Conservation (phyloP, 1,140 invertebrate species). For the Drosophila sulfurigaster region DNA sequence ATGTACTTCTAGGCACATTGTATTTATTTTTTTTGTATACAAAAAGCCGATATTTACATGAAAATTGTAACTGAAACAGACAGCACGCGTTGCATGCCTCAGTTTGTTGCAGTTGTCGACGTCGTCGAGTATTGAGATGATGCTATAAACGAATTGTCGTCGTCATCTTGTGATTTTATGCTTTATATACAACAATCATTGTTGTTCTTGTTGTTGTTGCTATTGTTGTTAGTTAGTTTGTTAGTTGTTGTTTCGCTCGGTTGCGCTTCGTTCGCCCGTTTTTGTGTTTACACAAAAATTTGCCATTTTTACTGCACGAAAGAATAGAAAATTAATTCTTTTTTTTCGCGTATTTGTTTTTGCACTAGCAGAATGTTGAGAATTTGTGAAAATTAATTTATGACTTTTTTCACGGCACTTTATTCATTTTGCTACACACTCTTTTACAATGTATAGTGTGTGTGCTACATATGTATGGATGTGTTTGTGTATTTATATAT, state of each 20-base stretch:
- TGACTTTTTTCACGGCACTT: conserved; percentile 60
- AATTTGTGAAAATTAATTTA: conserved; percentile 80
- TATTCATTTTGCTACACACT: conserved; percentile 51
- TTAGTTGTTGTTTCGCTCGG: conserved; percentile 61
- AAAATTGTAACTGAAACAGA: conserved; percentile 48
- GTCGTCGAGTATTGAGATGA: conserved; percentile 47
- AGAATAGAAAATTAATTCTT: conserved; percentile 11
- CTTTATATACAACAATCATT: conserved; percentile 10
- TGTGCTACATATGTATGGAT: background rate
- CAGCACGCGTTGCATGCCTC: conserved; percentile 39
- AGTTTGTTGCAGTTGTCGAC: conserved; percentile 21
- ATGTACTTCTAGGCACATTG: background rate
- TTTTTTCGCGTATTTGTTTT: conserved; percentile 1
- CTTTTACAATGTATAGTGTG: conserved; percentile 34
- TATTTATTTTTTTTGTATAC: conserved; percentile 26
- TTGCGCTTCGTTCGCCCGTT: conserved; percentile 66
- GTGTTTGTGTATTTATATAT: background rate
- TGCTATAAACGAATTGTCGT: conserved; percentile 79
- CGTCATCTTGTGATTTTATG: conserved; percentile 46
- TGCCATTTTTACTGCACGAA: conserved; percentile 54
- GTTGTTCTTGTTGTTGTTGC: background rate
- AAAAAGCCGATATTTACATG: conserved; percentile 44
- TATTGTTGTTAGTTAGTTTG: conserved; percentile 53
- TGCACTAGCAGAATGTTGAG: conserved; percentile 50
- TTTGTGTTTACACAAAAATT: conserved; percentile 56